Evolutionary conservation across 2,113 vertebrate genomes (phyloP).

Genomic region (Urocitellus parryii): DNA sequence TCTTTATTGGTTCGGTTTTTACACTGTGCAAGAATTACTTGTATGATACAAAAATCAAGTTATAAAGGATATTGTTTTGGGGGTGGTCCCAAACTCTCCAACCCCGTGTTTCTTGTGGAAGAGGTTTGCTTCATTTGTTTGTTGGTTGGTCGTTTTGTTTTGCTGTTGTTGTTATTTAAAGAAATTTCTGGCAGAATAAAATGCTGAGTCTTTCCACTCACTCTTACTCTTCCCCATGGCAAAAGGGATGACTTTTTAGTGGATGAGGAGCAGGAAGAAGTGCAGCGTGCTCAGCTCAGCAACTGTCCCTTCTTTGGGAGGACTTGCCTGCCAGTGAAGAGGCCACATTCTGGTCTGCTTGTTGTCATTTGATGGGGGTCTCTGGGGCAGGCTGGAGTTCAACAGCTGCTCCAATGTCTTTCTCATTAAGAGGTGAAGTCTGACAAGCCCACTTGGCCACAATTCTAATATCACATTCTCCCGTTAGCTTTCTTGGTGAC

Average conservation of each 20-base stretch:
- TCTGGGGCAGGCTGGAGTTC: background rate
- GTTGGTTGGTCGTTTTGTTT: no score
- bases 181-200: background rate
- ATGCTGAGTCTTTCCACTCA: background rate
- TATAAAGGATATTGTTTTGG: background rate
- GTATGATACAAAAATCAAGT: background rate
- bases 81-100: background rate
- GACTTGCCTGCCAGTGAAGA: background rate
- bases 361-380: background rate
- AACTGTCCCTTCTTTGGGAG: background rate
- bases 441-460: background rate
- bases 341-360: no score
- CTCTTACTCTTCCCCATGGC: background rate
- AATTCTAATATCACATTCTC: background rate
- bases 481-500: background rate
- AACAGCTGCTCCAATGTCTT: background rate
- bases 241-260: background rate
- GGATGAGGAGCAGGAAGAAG: background rate
- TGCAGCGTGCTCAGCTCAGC: background rate
- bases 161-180: background rate
- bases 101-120: background rate
- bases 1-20: background rate
- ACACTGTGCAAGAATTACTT: background rate
- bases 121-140: no score
- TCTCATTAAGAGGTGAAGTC: background rate